These are phyloP conservation scores for Orchesella flavescens DNA, from an alignment of 2,888 invertebrate genomes.

Conservation along the genomic window DNA sequence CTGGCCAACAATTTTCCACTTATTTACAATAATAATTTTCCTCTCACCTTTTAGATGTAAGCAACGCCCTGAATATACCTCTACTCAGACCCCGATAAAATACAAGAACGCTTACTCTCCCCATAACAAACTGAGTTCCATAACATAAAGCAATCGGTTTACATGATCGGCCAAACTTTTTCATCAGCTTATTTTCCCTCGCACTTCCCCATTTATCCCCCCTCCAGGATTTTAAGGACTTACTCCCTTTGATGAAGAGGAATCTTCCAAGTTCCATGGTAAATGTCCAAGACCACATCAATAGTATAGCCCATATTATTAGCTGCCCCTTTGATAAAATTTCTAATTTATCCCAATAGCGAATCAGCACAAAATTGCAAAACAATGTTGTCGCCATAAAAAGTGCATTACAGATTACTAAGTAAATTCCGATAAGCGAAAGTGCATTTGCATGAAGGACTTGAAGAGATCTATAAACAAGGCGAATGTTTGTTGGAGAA, in stretches of 20 bases:
- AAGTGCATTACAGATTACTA: too few species aligned
- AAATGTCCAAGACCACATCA: not conserved
- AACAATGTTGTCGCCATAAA: too few species aligned
- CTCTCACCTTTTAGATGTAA: too few species aligned
- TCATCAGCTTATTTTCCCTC: not conserved
- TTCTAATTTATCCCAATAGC: too few species aligned
- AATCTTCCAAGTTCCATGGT: not conserved
- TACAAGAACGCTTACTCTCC: not conserved
- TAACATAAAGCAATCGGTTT: slow-evolving; percentile 1
- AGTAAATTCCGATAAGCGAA: too few species aligned
- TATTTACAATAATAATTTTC: too few species aligned
- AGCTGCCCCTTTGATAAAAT: not conserved
- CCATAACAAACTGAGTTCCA: slow-evolving; percentile 20
- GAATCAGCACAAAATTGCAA: too few species aligned
- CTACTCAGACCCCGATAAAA: too few species aligned
- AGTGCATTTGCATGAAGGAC: slow-evolving; percentile 1
- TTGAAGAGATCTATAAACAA: not conserved
- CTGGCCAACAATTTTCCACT: too few species aligned
- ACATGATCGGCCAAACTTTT: slow-evolving; percentile 23
- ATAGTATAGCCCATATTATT: not conserved
- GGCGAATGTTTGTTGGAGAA: not conserved
- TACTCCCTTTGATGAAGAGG: not conserved
- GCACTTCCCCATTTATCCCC: not conserved
- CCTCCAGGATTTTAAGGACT: not conserved
- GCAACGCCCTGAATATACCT: too few species aligned